Evolutionary conservation across 2,888 invertebrate species (phyloP), one percentile per base, ranked within the genome.

Genomic region (Drosophila flavopinicola): DNA sequence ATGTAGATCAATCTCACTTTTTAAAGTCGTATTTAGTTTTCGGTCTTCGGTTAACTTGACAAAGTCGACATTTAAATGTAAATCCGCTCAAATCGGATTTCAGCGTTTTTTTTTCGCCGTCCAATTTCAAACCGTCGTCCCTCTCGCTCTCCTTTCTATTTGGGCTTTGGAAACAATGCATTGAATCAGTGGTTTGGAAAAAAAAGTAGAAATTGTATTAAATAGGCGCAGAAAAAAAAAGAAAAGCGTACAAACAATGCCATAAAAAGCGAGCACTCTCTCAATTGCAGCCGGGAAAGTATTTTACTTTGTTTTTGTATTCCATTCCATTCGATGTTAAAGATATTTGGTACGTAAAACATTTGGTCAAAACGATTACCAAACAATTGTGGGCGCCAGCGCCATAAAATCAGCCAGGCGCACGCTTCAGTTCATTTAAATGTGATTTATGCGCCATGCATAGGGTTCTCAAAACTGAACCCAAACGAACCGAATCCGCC

Each of bases 401-500:
- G 60, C 30, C 53, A 73, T 61, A 65, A 73, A 68, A 60, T 53
- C 70, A 52, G 70, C 23, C 59, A 54, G 47, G 47, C 39, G 45
- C 59, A 76, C 68, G 68, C 82, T 78, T 77, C 78, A 84, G 78
- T 79, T 67, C 65, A 69, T 75, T 75, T 69, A 68, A 72, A 78
- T 72, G 67, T 76, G 67, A 80, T 84, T 79, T 80, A 80, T 70
- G 54, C 27, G 39, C 42, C 54, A 38, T 45, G 27, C 41, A 42
- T 29, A 39, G 44, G 25, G 33, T 23, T 23, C 15, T 24, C 29
- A 75, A 56, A 66, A 33, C 33, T 59, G 25, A 49, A 25, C 30
- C 39, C 29, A 47, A 45, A 17, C 32, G 51, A 32, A 52, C 27
- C 42, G 29, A 30, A 48, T 27, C 41, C 37, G 17, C 7, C 2